Conservation (phyloP, 2,113 vertebrate species). For the Pseudopodoces humilis region DNA sequence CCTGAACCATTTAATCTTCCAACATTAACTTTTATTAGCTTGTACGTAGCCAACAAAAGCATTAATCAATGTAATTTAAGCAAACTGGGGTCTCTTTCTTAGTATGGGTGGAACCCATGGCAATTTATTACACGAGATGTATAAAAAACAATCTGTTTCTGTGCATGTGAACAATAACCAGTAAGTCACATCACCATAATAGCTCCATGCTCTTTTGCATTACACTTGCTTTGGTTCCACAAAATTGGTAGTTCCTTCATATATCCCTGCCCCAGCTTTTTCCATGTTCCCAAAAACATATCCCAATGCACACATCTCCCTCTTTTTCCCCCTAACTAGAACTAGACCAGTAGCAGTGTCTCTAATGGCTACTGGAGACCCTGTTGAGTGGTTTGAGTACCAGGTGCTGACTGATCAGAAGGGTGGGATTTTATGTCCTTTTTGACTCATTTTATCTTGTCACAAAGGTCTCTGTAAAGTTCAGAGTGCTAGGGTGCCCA, state of each 20-base stretch:
- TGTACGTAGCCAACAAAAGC: not conserved
- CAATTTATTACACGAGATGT: not conserved
- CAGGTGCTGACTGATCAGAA: not conserved
- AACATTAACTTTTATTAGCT: not conserved
- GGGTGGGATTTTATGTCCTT: not conserved
- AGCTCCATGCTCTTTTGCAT: not conserved
- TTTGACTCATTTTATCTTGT: not conserved
- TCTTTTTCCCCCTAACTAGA: not conserved
- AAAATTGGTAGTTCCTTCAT: not conserved
- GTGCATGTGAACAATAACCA: not conserved
- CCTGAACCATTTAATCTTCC: not conserved
- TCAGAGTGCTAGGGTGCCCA: not conserved
- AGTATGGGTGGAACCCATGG: not conserved
- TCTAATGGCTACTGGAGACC: not conserved
- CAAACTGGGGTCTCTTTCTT: not conserved
- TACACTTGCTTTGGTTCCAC: not conserved
- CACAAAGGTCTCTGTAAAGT: not conserved
- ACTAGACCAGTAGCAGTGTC: not conserved
- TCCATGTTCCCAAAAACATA: not conserved
- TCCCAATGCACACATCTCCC: not conserved
- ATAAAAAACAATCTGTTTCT: not conserved
- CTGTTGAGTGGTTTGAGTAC: accelerated
- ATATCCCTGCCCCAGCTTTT: not conserved
- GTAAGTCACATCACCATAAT: not conserved
- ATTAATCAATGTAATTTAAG: not conserved